A percentile compares a stretch with the other conserved stretches of the same genome.
Evolutionary conservation across 2,797 vertebrate genomes (phyloP).

Genomic region (Morelia viridis): DNA sequence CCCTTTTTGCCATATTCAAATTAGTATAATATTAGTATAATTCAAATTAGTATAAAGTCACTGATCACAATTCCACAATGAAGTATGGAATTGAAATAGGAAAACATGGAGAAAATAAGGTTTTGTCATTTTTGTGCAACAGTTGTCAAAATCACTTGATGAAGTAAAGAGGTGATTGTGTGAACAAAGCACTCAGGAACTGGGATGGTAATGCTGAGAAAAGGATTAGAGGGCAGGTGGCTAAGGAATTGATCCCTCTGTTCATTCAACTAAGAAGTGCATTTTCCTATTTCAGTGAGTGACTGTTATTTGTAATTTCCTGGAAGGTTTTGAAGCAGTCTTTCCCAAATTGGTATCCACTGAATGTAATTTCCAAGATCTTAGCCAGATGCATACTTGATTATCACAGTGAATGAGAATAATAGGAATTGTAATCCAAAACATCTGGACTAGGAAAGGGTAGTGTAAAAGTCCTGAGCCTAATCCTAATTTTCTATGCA

Average conservation of each 20-base stretch:
- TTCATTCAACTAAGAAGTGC: slow-evolving; percentile 11
- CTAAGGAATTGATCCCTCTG: slow-evolving; percentile 5
- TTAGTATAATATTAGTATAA: slow-evolving; percentile 2
- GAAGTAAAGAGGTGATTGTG: neutral
- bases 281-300: neutral
- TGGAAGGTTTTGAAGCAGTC: neutral
- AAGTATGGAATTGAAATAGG: slow-evolving; percentile 16
- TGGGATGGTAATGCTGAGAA: slow-evolving; percentile 11
- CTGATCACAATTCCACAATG: neutral
- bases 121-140: slow-evolving; percentile 11
- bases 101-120: neutral
- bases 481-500: neutral
- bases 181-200: slow-evolving; percentile 1
- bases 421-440: neutral
- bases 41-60: slow-evolving; percentile 1
- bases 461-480: neutral
- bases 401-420: neutral
- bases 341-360: neutral
- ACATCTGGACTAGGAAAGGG: neutral
- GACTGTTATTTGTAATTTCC: slow-evolving; percentile 10
- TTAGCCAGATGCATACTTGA: neutral
- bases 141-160: slow-evolving; percentile 23
- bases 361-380: neutral
- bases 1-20: slow-evolving; percentile 27
- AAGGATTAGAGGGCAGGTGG: neutral